Evolutionary conservation across 2,888 invertebrate genomes (phyloP).

Genomic region (Xestoiulus laeticollis): DNA sequence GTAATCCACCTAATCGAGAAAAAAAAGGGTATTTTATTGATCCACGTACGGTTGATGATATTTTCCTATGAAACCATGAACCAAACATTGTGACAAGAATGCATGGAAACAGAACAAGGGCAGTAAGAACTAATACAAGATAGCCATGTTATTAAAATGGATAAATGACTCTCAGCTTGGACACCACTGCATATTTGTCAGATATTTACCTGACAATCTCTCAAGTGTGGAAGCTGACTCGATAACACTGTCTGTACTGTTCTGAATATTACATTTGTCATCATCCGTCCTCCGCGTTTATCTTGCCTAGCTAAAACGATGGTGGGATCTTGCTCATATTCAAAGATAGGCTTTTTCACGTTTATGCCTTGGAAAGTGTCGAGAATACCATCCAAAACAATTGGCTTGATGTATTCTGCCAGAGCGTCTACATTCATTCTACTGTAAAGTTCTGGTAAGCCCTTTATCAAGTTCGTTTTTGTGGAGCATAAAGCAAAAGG

Average conservation of each 20-base stretch:
- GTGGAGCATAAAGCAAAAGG: conserved; percentile 78
- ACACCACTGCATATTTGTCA: not conserved
- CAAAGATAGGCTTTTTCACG: not conserved
- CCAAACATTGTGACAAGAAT: too few relatives aligned
- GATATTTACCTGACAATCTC: conserved; percentile 4
- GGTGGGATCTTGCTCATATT: not conserved
- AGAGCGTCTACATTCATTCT: conserved; percentile 62
- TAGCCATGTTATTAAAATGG: too few relatives aligned
- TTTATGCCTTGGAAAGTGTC: not conserved
- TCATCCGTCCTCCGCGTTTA: not conserved
- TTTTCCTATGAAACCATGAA: too few relatives aligned
- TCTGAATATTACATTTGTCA: conserved; percentile 30
- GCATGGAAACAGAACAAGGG: too few relatives aligned
- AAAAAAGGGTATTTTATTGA: not conserved
- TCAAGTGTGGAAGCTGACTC: not conserved
- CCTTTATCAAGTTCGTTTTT: conserved; percentile 74
- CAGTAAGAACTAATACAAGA: too few relatives aligned
- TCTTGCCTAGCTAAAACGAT: not conserved
- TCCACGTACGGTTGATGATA: not conserved
- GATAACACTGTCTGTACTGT: not conserved
- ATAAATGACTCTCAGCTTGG: not conserved
- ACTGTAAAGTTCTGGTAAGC: conserved; percentile 72
- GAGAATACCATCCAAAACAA: conserved; percentile 72
- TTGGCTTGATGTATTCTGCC: conserved; percentile 69
- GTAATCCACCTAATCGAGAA: conserved; percentile 74